Percentiles rank a stretch among this genome's conserved stretches.
Evolutionary conservation across 2,888 invertebrate species (phyloP).

Genomic region (Harpagoxenus sublaevis): DNA sequence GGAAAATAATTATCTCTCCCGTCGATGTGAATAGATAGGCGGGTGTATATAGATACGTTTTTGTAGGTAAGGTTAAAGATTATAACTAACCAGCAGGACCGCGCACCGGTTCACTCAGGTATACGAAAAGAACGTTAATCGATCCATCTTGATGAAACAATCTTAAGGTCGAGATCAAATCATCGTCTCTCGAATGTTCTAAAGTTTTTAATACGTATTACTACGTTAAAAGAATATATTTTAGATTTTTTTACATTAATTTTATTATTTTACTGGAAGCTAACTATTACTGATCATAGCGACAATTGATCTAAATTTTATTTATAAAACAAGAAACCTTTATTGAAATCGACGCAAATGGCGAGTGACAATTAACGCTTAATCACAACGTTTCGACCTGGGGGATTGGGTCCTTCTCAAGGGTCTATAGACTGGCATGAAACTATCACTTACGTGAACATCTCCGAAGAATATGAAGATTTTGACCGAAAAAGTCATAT

Average conservation of each 20-base stretch:
- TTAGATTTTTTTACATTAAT: neutral
- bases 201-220: neutral
- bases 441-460: too few species aligned
- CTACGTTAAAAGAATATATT: neutral
- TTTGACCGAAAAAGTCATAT: too few species aligned
- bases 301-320: neutral
- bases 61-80: constrained; percentile 70
- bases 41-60: constrained; percentile 67
- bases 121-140: constrained; percentile 56
- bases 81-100: constrained; percentile 72
- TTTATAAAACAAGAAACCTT: neutral
- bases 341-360: too few species aligned
- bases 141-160: constrained; percentile 35
- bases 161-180: constrained; percentile 22
- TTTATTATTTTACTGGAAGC: neutral
- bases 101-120: constrained; percentile 52
- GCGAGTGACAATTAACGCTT: too few species aligned
- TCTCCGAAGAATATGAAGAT: too few species aligned
- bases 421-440: too few species aligned
- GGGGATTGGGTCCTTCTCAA: too few species aligned
- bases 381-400: too few species aligned
- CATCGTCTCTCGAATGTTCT: neutral
- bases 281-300: neutral
- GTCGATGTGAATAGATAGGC: constrained; percentile 76
- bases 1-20: constrained; percentile 83